Percentiles rank a stretch among this genome's conserved stretches.
phyloP scores from a whole-genome alignment of 2,888 invertebrate genomes.

The Orthosia gothica region DNA sequence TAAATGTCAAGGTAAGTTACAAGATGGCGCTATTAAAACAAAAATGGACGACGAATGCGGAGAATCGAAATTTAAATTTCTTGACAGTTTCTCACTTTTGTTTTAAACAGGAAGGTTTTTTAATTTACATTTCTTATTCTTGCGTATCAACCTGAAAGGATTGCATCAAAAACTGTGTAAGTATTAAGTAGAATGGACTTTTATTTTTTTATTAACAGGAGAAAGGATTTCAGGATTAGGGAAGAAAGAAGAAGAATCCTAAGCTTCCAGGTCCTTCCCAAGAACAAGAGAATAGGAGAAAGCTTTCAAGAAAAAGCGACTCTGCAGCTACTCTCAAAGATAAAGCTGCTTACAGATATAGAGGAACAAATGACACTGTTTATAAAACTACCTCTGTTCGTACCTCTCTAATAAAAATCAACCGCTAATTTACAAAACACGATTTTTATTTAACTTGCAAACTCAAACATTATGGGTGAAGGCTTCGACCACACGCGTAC shows the following conservation, averaged over 20 bases:
- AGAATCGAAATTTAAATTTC: constrained; percentile 38
- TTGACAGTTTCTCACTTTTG: constrained; percentile 36
- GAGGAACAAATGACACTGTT: no score
- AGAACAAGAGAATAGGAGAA: background rate
- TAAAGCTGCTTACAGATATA: background rate
- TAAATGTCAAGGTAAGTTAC: constrained; percentile 87
- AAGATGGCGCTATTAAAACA: constrained; percentile 78
- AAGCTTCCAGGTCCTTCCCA: background rate
- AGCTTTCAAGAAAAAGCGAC: background rate
- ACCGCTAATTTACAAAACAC: constrained; percentile 54
- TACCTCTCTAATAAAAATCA: constrained; percentile 29
- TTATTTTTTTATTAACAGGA: no score
- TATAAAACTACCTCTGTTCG: background rate
- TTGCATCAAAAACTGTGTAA: no score
- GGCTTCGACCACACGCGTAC: constrained; percentile 52
- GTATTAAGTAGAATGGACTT: no score
- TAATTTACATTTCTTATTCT: background rate
- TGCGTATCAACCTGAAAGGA: no score
- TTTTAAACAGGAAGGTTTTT: background rate
- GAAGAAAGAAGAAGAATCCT: background rate
- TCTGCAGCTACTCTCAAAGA: background rate
- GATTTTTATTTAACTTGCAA: constrained; percentile 52
- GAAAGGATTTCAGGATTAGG: background rate
- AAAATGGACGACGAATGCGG: constrained; percentile 70
- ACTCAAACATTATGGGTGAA: constrained; percentile 60